phyloP scores from a whole-genome alignment of 2,888 invertebrate species.

The Pedicia rivosa region DNA sequence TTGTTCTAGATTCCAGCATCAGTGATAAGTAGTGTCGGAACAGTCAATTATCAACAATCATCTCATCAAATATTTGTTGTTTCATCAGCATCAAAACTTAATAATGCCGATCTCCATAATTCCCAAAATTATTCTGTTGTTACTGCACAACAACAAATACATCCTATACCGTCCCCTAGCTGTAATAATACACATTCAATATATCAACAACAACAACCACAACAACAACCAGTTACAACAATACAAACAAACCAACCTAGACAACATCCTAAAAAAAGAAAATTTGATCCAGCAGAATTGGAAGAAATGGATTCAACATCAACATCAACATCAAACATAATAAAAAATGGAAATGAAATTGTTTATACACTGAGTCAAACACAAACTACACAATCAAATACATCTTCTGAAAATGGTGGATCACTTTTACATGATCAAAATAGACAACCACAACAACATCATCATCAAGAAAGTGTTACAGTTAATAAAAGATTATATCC shows the following conservation, averaged over 20 bases:
- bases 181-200: conserved; percentile 23
- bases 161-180: conserved; percentile 34
- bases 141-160: conserved; percentile 23
- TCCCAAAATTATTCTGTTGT: conserved; percentile 22
- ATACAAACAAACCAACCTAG: conserved; percentile 26
- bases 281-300: conserved; percentile 30
- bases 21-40: conserved; percentile 41
- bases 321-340: neutral
- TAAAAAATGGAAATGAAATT: conserved; percentile 2
- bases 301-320: conserved; percentile 21
- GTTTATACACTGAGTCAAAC: conserved; percentile 2
- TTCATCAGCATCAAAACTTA: conserved; percentile 15
- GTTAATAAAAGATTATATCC: neutral
- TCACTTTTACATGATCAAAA: no score
- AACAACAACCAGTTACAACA: conserved; percentile 36
- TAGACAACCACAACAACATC: no score
- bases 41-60: conserved; percentile 29
- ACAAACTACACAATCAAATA: no score
- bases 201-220: conserved; percentile 21
- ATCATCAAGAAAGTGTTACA: neutral
- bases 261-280: conserved; percentile 83
- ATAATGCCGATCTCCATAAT: neutral
- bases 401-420: no score
- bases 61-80: conserved; percentile 18
- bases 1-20: conserved; percentile 37